These are phyloP conservation scores for Ginglymostoma cirratum DNA, from an alignment of 2,113 vertebrate species.

Conservation along the genomic window DNA sequence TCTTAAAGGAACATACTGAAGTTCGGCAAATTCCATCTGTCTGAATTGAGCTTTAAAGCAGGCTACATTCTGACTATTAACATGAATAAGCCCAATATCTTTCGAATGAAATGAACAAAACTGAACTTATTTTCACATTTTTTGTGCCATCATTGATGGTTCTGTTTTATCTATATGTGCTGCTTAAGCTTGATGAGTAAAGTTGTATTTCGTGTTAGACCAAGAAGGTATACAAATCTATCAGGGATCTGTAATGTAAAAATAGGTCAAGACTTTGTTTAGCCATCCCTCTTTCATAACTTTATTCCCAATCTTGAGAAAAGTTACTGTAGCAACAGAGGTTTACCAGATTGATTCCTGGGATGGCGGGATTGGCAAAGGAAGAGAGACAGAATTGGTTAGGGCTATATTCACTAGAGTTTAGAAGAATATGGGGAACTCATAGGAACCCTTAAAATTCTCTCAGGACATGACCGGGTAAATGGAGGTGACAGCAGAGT, in stretches of 20 bases:
- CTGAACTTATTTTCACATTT: not conserved
- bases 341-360: too few species aligned
- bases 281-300: not conserved
- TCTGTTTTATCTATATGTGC: not conserved
- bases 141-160: not conserved
- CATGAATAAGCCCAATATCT: not conserved
- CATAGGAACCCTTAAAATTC: too few species aligned
- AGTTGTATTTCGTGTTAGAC: not conserved
- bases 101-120: not conserved
- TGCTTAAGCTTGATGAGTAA: not conserved
- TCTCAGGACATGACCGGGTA: too few species aligned
- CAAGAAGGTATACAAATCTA: conserved; percentile 28
- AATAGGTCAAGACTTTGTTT: conserved; percentile 47
- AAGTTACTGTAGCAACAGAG: too few species aligned
- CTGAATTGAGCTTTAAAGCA: not conserved
- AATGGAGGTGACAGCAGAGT: too few species aligned
- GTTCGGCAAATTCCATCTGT: not conserved
- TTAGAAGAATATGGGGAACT: too few species aligned
- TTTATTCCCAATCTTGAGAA: too few species aligned
- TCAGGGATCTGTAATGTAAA: conserved; percentile 12
- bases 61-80: not conserved
- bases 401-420: too few species aligned
- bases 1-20: not conserved
- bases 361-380: too few species aligned
- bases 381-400: too few species aligned